Percentiles rank a stretch among this genome's conserved stretches.
phyloP scores from a whole-genome alignment of 2,888 invertebrate species.

The Drosophila macrothrix region DNA sequence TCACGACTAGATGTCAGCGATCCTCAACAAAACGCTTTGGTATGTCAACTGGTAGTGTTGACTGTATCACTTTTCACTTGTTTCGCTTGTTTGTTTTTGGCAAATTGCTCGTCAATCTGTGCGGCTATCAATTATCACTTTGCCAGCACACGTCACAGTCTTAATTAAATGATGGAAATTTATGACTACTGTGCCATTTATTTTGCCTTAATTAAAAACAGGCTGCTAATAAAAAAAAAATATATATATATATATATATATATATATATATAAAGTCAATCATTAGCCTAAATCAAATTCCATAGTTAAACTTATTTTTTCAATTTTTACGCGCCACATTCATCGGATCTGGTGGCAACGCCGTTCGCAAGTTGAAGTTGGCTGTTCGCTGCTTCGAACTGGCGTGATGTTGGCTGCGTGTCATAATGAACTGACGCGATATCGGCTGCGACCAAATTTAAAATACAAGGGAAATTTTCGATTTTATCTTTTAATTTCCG shows the following conservation, averaged over 20 bases:
- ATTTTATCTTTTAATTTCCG: background rate
- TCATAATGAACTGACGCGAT: slow-evolving; percentile 2
- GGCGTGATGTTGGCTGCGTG: slow-evolving; percentile 18
- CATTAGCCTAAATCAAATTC: background rate
- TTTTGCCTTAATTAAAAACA: slow-evolving; percentile 47
- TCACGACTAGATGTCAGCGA: slow-evolving; percentile 13
- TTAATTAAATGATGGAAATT: slow-evolving; percentile 43
- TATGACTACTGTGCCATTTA: slow-evolving; percentile 30
- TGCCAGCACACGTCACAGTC: slow-evolving; percentile 20
- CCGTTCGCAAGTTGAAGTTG: slow-evolving; percentile 20
- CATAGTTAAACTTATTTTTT: slow-evolving; percentile 2
- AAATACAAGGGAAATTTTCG: slow-evolving; percentile 19
- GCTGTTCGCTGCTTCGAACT: slow-evolving; percentile 3
- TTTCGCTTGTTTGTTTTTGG: slow-evolving; percentile 15
- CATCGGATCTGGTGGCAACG: slow-evolving; percentile 34
- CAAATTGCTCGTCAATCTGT: slow-evolving; percentile 32
- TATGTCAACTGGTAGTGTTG: slow-evolving; percentile 25
- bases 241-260: background rate
- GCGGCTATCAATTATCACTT: slow-evolving; percentile 47
- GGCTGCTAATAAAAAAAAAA: slow-evolving; percentile 15
- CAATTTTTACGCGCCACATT: slow-evolving; percentile 14
- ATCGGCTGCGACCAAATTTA: slow-evolving; percentile 18
- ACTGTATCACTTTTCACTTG: slow-evolving; percentile 39
- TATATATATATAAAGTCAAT: background rate
- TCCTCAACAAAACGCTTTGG: slow-evolving; percentile 19